These are phyloP conservation scores for Trypoxylus dichotomus DNA, from an alignment of 1,140 invertebrate species.

Conservation along the genomic window DNA sequence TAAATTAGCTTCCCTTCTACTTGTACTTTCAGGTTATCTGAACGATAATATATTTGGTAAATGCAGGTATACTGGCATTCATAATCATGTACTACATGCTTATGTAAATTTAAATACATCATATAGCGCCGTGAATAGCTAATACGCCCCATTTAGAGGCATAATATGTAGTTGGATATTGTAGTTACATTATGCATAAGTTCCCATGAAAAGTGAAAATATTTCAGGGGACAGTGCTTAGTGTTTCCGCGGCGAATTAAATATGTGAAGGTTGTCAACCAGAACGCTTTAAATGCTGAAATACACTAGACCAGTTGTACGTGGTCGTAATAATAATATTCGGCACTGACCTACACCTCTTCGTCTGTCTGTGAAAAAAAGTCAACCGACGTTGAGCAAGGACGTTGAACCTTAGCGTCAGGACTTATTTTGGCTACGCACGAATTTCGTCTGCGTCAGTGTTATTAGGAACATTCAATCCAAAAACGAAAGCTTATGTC, in stretches of 20 bases:
- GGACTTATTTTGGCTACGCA: conserved; percentile 10
- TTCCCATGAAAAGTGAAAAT: background rate
- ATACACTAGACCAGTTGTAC: conserved; percentile 8
- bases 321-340: conserved; percentile 20
- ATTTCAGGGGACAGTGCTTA: background rate
- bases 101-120: too few relatives aligned
- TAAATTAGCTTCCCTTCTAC: too few relatives aligned
- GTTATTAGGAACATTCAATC: background rate
- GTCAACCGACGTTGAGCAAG: background rate
- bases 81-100: too few relatives aligned
- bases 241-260: background rate
- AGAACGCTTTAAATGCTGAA: conserved; percentile 12
- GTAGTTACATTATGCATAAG: background rate
- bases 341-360: conserved; percentile 21
- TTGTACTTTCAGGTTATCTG: too few relatives aligned
- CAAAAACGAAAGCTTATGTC: background rate
- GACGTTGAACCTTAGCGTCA: conserved; percentile 3
- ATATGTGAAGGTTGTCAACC: conserved; percentile 5
- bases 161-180: background rate
- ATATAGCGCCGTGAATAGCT: too few relatives aligned
- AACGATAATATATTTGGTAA: too few relatives aligned
- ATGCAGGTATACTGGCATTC: too few relatives aligned
- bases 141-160: background rate
- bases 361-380: background rate
- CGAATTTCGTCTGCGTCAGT: background rate